Base-by-base conservation (phyloP, 2,113 vertebrate species). In the Planiliza haematocheilus region DNA sequence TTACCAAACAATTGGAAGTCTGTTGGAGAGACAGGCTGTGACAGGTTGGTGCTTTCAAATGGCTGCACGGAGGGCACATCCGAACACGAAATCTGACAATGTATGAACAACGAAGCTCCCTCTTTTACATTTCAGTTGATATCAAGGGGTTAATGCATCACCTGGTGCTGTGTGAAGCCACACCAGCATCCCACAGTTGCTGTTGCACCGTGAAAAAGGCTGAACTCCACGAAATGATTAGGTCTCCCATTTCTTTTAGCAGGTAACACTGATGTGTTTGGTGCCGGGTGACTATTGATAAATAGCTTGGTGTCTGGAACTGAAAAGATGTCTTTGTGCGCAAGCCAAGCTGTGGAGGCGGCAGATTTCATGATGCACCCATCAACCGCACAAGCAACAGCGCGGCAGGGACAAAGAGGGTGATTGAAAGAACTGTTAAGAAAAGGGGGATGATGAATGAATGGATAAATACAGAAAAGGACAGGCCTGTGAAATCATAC, bases 281-380 rank as follows among this genome's bases (percentile, higher is more conserved):
- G 56, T 53, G 66, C 53, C 59, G 34, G 13, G 34, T 59, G 52
- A 66, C 66, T 62, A 56, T 52, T 59, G 10, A 79, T 82, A 73
- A 91, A 90, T 81, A 81, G 79, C 85, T 84, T 76, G 65, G 67
- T 74, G 83, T 76, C 56, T 83, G 77, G 51, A 64, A 51, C 78
- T 87, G 51, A 83, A 77, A 74, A 82, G 77, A 82, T 45, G 36
- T 46, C 78, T 86, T 85, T 90, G 83, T 88, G 70, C 20, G 20
- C 13, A 46, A 53, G 77, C 86, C 87, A 88, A 71, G 70, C 55
- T 53, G 78, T n/a, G 61, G 62, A 87, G 83, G 77, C n/a, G 57
- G 74, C 65, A 61, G 51, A 77, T 76, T 83, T 84, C 50, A 64
- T 77, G 83, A 91, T 68, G 80, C 56, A 39, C 69, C 24, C 77